Evolutionary conservation across 2,797 vertebrate species (phyloP).

Genomic region (Percopsis omiscomaycus): DNA sequence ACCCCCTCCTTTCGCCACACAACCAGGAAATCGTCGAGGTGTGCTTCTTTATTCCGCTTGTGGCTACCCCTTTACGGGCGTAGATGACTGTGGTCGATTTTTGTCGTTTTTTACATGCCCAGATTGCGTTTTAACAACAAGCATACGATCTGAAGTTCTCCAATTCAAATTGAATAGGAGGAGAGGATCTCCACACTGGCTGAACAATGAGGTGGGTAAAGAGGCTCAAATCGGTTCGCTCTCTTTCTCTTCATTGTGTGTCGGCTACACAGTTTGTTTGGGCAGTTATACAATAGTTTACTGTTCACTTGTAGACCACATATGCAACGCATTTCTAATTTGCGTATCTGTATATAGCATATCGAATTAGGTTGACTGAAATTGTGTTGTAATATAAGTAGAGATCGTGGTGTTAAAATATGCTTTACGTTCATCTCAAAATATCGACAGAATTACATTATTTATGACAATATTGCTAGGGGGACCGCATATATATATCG

Average conservation of each 20-base stretch:
- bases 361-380: neutral
- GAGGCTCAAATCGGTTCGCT: slow-evolving; percentile 58
- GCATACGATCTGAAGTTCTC: slow-evolving; percentile 60
- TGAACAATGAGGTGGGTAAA: slow-evolving; percentile 83
- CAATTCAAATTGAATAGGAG: slow-evolving; percentile 51
- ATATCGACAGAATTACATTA: neutral
- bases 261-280: slow-evolving; percentile 46
- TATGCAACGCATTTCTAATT: neutral
- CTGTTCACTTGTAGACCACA: slow-evolving; percentile 5
- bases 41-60: slow-evolving; percentile 69
- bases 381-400: neutral
- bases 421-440: neutral
- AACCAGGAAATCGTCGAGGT: slow-evolving; percentile 85
- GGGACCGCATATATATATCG: slow-evolving; percentile 8
- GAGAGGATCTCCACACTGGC: slow-evolving; percentile 73
- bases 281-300: slow-evolving; percentile 27
- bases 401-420: neutral
- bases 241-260: slow-evolving; percentile 70
- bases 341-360: neutral
- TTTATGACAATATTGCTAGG: neutral
- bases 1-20: slow-evolving; percentile 49
- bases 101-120: slow-evolving; percentile 14
- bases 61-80: slow-evolving; percentile 63
- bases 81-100: slow-evolving; percentile 49
- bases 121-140: slow-evolving; percentile 48